Evolutionary conservation across 2,888 invertebrate species (phyloP).

Genomic region (Heliconius erato): DNA sequence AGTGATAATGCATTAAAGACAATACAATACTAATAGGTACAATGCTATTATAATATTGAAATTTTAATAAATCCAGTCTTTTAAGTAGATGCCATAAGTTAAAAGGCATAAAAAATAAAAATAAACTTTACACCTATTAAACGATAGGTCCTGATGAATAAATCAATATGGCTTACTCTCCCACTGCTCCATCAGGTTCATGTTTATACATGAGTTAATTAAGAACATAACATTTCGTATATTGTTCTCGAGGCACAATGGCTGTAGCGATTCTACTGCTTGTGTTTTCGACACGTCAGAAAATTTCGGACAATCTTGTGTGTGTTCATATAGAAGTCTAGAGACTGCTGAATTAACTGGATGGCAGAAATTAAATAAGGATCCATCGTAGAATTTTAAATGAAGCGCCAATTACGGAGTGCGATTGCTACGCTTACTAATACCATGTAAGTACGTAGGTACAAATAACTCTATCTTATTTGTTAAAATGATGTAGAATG

Average conservation of each 20-base stretch:
- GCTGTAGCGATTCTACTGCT: conserved; percentile 47
- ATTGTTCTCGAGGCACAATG: conserved; percentile 52
- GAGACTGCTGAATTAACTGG: conserved; percentile 53
- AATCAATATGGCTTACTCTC: conserved; percentile 24
- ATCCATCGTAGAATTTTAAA: conserved; percentile 60
- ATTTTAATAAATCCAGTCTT: background rate
- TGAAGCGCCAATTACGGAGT: conserved; percentile 65
- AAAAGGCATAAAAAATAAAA: background rate
- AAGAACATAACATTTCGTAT: conserved; percentile 50
- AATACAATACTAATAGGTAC: background rate
- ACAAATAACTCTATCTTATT: conserved; percentile 1
- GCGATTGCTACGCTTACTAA: conserved; percentile 66
- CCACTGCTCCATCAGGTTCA: conserved; percentile 46
- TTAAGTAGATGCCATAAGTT: background rate
- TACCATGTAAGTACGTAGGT: background rate
- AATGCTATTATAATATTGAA: background rate
- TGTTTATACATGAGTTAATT: conserved; percentile 55
- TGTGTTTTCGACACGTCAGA: conserved; percentile 27
- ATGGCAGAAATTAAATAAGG: conserved; percentile 62
- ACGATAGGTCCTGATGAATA: conserved; percentile 7
- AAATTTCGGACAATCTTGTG: conserved; percentile 17
- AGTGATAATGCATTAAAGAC: background rate
- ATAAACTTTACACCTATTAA: background rate
- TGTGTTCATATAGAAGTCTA: conserved; percentile 34
- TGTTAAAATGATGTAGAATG: background rate